A percentile compares a stretch with the other conserved stretches of the same genome.
phyloP scores from a whole-genome alignment of 2,113 vertebrate species.

The Garra rufa region DNA sequence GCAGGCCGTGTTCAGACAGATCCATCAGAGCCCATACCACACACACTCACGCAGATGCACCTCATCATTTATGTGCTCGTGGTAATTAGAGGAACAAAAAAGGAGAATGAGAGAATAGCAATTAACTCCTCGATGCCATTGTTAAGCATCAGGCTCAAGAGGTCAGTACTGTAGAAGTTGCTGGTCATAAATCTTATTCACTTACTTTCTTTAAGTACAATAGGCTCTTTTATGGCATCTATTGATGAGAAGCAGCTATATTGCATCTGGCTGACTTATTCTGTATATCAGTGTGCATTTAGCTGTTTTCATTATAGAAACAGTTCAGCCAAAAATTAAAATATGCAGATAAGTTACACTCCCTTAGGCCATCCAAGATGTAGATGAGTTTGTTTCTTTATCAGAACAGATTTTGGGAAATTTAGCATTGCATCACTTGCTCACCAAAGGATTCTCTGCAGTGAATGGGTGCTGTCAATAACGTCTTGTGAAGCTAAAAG shows the following conservation, averaged over 20 bases:
- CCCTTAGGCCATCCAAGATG: not conserved
- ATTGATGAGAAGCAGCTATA: not conserved
- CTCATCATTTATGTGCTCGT: conserved; percentile 27
- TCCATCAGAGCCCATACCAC: conserved; percentile 9
- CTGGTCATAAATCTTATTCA: conserved; percentile 22
- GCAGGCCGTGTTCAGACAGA: not conserved
- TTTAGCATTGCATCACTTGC: not conserved
- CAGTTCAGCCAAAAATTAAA: not conserved
- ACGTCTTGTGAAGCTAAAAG: too few species aligned
- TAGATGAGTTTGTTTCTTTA: not conserved
- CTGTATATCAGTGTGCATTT: not conserved
- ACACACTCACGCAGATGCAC: conserved; percentile 16
- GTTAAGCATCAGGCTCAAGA: conserved; percentile 14
- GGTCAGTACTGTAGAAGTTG: not conserved
- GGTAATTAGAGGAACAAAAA: conserved; percentile 13
- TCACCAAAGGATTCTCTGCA: not conserved
- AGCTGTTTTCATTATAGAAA: not conserved
- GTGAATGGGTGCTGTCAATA: not conserved
- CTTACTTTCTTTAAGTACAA: not conserved
- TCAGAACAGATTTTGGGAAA: not conserved
- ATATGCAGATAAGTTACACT: not conserved
- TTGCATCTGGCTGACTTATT: not conserved
- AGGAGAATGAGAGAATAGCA: not conserved
- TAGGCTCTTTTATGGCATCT: not conserved
- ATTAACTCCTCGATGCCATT: conserved; percentile 27